Evolutionary conservation across 2,113 vertebrate species (phyloP), one percentile per base, ranked within the genome.

Genomic region (Etheostoma cragini): DNA sequence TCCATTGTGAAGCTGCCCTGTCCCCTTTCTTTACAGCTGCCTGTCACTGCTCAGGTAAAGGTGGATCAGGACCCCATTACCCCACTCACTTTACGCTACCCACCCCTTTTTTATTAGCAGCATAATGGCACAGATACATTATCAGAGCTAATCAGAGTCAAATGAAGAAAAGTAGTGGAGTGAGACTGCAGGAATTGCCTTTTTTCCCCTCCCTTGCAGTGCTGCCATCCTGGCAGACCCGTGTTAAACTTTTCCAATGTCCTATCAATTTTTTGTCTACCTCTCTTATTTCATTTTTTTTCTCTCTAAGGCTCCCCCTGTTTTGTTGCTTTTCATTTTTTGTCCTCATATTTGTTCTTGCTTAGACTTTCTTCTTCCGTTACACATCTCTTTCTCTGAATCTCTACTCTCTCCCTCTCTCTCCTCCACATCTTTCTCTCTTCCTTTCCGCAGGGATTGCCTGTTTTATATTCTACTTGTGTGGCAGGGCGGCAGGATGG

Each of bases 81-180:
- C 82, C 78, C 64, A 72, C 60, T 72, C 77, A 80, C 81, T 89
- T 80, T 83, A 56, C 71, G 80, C 67, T 81, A 80, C 84, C 82
- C 81, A 21, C 16, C 67, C 92, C 87, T 58, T 89, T 90, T 94
- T 93, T 94, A 79, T 89, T 93, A 92, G 88, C 78, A 80, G 90
- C 93, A 94, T 96, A 96, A 96, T 95, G 92, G 94, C 93, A 91
- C 93, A 93, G 91, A 96, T 96, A 96, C 90, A 96, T 97, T 97
- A 97, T 97, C 94, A 93, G 92, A 97, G 91, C 93, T 97, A 97
- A 98, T 96, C 95, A 95, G 95, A 96, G 94, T 95, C 95, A 97
- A 96, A 97, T 97, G 95, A 96, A 96, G 95, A 96, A 96, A 97
- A 94, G 94, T 94, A 96, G 94, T 94, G 93, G 94, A 95, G 96